These are phyloP conservation scores for Podarcis cretensis DNA, from an alignment of 2,113 vertebrate genomes.

Conservation along the genomic window DNA sequence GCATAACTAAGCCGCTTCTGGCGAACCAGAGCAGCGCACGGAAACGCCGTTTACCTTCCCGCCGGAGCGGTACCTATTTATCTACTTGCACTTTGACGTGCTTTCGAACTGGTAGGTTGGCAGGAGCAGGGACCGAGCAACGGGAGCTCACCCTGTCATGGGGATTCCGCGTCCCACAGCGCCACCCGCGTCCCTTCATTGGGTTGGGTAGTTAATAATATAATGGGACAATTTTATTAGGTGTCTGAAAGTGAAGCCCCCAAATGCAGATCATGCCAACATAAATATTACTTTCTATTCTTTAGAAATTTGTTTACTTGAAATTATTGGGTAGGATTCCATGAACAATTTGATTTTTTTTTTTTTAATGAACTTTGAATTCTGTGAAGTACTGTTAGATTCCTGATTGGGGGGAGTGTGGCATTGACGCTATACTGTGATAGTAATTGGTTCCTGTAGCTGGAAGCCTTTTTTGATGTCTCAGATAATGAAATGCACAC, in stretches of 20 bases:
- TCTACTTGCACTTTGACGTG: no score
- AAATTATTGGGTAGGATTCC: not conserved
- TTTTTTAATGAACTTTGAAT: not conserved
- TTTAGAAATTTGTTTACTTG: not conserved
- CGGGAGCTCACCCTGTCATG: no score
- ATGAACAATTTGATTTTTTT: no score
- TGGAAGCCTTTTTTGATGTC: not conserved
- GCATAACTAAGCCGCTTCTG: no score
- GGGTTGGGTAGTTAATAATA: not conserved
- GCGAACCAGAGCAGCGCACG: no score
- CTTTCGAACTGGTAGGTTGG: no score
- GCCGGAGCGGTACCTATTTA: no score
- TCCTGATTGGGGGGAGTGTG: not conserved
- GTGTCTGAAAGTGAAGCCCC: not conserved
- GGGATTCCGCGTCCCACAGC: no score
- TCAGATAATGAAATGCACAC: constrained; percentile 18
- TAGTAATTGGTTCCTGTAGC: not conserved
- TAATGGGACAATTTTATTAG: not conserved
- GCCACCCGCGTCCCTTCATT: no score
- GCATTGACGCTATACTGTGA: not conserved
- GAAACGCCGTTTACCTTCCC: no score
- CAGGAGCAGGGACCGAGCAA: no score
- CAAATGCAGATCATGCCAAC: not conserved
- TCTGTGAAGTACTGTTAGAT: not conserved
- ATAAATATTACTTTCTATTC: not conserved